A percentile compares a stretch with the other conserved stretches of the same genome.
Conservation (phyloP, 2,888 invertebrate species). For the Sympetrum striolatum region DNA sequence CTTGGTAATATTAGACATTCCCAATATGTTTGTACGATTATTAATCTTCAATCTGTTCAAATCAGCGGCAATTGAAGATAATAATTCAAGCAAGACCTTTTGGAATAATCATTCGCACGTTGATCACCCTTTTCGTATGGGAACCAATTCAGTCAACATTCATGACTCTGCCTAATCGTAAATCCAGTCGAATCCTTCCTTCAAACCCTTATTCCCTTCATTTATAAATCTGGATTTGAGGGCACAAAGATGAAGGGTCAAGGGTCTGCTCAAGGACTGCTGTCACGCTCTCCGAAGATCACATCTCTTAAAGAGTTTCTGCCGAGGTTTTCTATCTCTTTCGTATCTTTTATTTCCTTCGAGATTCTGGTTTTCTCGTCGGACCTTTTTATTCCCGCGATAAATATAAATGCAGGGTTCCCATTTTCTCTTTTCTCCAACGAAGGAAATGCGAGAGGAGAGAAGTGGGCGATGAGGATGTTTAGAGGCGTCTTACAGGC, state of each 20-base stretch:
- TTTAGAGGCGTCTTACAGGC: background rate
- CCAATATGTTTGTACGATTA: no score
- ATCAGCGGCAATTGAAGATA: no score
- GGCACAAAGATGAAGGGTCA: background rate
- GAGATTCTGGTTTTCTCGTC: background rate
- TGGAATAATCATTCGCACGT: background rate
- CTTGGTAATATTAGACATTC: no score
- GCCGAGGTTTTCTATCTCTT: background rate
- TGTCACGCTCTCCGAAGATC: background rate
- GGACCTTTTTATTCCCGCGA: background rate
- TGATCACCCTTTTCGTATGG: background rate
- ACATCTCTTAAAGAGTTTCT: background rate
- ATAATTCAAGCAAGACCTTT: no score
- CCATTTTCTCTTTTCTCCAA: background rate
- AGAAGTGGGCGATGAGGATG: background rate
- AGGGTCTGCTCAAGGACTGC: background rate
- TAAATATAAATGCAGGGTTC: background rate
- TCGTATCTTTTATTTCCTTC: background rate
- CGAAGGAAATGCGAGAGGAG: background rate
- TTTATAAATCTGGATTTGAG: background rate
- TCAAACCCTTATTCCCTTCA: background rate
- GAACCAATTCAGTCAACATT: background rate
- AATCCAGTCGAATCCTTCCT: background rate
- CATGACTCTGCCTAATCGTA: background rate
- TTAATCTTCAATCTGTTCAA: no score